A percentile compares a stretch with the other conserved stretches of the same genome.
Evolutionary conservation across 2,113 vertebrate genomes (phyloP).

Genomic region (Recurvirostra avosetta): DNA sequence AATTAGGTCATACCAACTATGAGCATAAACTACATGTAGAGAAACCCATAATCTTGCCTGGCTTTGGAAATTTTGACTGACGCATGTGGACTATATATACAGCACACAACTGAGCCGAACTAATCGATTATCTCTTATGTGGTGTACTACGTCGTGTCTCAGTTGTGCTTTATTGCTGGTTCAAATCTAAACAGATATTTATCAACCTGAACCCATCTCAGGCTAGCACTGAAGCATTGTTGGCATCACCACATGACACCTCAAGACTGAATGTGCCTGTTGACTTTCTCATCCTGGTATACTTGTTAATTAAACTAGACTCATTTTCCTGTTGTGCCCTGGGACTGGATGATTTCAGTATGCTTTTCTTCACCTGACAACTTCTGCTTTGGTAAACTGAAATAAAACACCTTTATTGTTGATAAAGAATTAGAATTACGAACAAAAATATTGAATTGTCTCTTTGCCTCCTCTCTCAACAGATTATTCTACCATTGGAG

Average conservation of each 20-base stretch:
- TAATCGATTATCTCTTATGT: neutral
- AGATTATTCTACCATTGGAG: neutral
- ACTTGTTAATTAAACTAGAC: neutral
- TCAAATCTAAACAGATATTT: neutral
- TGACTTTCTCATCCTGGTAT: neutral
- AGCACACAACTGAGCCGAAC: neutral
- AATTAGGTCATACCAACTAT: neutral
- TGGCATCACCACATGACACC: neutral
- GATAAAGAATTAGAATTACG: neutral
- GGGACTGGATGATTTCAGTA: neutral
- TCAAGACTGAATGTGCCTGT: neutral
- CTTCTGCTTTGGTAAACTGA: neutral
- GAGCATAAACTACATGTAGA: neutral
- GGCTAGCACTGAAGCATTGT: rapidly evolving
- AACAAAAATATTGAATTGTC: neutral
- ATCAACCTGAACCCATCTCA: neutral
- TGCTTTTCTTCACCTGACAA: neutral
- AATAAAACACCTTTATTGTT: neutral
- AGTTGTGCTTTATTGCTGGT: neutral
- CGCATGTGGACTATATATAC: neutral
- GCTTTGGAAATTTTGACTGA: neutral
- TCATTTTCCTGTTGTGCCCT: neutral
- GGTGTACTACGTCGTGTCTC: neutral
- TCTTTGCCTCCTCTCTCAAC: neutral
- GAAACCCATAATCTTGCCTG: neutral